phyloP scores from a whole-genome alignment of 2,888 invertebrate species.

The Andrena fulva region DNA sequence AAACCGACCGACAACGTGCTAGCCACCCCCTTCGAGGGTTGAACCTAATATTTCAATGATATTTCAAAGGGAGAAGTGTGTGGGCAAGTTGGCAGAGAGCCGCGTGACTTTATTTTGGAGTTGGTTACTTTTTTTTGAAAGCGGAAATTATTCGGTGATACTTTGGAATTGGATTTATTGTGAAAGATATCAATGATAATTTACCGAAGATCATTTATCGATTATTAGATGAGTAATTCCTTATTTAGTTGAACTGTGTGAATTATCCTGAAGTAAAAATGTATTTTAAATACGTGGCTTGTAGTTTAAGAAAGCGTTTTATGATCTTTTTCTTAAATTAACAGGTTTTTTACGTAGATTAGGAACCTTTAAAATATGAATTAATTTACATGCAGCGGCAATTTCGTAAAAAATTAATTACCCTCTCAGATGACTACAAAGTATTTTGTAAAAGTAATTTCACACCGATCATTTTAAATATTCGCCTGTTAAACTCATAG shows the following conservation, averaged over 20 bases:
- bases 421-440: background rate
- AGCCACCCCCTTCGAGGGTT: conserved; percentile 12
- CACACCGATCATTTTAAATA: background rate
- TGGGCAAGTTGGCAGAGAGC: background rate
- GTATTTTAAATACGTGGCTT: background rate
- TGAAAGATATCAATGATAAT: too few relatives aligned
- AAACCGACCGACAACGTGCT: conserved; percentile 4
- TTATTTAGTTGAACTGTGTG: background rate
- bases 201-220: too few relatives aligned
- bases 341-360: too few relatives aligned
- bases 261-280: background rate
- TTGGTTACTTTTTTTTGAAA: background rate
- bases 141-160: too few relatives aligned
- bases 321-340: too few relatives aligned
- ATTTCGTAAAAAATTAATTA: background rate
- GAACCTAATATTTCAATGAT: background rate
- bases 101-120: background rate
- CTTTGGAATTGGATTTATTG: too few relatives aligned
- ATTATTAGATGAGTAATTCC: too few relatives aligned
- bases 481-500: background rate
- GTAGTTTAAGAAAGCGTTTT: too few relatives aligned
- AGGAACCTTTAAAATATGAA: background rate
- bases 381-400: background rate
- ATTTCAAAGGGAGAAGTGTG: background rate
- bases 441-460: background rate